Conservation (phyloP, 2,888 invertebrate species). For the Bruchidius siliquastri region DNA sequence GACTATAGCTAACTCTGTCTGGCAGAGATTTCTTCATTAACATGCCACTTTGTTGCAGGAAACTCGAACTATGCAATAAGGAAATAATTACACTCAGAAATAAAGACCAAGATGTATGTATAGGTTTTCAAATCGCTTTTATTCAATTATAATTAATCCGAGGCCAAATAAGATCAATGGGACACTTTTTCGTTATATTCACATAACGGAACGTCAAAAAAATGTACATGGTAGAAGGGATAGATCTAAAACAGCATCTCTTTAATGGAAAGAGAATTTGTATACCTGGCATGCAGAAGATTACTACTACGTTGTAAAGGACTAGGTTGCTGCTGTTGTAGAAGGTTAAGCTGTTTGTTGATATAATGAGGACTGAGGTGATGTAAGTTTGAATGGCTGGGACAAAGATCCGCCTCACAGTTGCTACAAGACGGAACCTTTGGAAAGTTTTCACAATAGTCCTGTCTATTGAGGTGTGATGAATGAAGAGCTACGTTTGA, state of each 20-base stretch:
- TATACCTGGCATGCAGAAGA: background rate
- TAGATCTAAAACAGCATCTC: too few relatives aligned
- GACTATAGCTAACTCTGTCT: conserved; percentile 25
- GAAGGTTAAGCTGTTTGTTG: conserved; percentile 32
- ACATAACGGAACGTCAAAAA: too few relatives aligned
- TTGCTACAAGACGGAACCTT: conserved; percentile 28
- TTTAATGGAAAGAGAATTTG: too few relatives aligned
- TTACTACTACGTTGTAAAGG: background rate
- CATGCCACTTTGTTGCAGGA: conserved; percentile 27
- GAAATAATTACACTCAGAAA: too few relatives aligned
- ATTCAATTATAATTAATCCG: too few relatives aligned
- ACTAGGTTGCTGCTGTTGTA: conserved; percentile 18
- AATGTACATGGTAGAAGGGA: too few relatives aligned
- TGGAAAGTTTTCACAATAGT: conserved; percentile 17
- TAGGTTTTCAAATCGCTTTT: too few relatives aligned
- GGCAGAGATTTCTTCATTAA: conserved; percentile 10
- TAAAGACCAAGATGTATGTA: too few relatives aligned
- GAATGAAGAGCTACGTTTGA: conserved; percentile 40
- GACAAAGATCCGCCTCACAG: conserved; percentile 34
- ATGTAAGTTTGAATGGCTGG: conserved; percentile 37
- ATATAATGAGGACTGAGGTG: conserved; percentile 36
- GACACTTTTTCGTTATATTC: too few relatives aligned
- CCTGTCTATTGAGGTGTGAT: conserved; percentile 31
- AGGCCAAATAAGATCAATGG: too few relatives aligned
- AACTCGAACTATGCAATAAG: background rate